Evolutionary conservation across 2,113 vertebrate genomes (phyloP).

Genomic region (Hyperopisus bebe): DNA sequence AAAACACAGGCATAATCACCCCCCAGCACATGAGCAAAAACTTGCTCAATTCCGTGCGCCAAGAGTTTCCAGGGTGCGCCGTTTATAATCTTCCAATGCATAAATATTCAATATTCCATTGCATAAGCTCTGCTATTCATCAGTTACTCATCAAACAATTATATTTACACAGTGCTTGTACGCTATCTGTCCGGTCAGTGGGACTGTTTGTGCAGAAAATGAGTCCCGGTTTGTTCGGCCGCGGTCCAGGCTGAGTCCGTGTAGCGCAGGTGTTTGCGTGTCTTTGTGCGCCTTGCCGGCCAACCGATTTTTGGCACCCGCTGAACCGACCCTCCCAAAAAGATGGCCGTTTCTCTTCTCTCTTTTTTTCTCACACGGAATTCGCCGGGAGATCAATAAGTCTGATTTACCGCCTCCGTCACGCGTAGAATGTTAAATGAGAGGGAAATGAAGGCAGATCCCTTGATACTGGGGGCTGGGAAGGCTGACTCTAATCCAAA

Average conservation of each 20-base stretch:
- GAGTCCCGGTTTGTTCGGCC: not conserved
- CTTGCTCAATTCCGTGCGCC: not conserved
- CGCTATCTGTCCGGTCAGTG: not conserved
- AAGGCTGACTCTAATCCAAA: not conserved
- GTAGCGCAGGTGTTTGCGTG: not conserved
- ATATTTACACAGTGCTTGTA: not conserved
- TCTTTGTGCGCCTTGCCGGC: not conserved
- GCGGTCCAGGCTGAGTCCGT: not conserved
- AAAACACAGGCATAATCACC: not conserved
- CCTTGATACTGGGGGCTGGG: not conserved
- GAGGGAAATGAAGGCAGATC: not conserved
- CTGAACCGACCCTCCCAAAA: not conserved
- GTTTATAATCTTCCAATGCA: not conserved
- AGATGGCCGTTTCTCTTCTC: not conserved
- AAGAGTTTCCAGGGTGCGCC: not conserved
- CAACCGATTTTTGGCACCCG: conserved; percentile 3
- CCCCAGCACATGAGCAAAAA: not conserved
- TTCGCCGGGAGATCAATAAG: conserved; percentile 19
- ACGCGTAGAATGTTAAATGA: not conserved
- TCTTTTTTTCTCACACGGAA: not conserved
- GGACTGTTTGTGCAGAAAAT: not conserved
- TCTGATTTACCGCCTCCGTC: conserved; percentile 10
- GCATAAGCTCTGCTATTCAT: not conserved
- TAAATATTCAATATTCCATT: not conserved
- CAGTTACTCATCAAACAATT: not conserved